Percentiles rank a stretch among this genome's conserved stretches.
Evolutionary conservation across 2,113 vertebrate species (phyloP).

Genomic region (Austrofundulus limnaeus): DNA sequence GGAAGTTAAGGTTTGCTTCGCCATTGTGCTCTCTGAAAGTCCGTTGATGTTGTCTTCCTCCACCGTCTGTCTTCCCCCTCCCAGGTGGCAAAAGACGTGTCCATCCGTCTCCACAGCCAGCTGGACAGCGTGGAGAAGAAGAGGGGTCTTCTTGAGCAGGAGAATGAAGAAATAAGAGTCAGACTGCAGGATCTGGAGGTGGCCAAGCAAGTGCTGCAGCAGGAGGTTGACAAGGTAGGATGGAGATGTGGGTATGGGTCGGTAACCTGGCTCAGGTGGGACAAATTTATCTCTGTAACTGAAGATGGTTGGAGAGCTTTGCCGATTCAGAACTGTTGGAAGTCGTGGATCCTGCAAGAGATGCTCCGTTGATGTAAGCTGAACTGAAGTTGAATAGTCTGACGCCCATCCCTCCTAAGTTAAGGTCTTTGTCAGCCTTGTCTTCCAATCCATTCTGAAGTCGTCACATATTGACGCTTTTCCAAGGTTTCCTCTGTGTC

Average conservation of each 20-base stretch:
- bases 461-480: too few relatives aligned
- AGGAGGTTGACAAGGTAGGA: constrained; percentile 93
- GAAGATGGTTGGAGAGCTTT: too few relatives aligned
- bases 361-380: too few relatives aligned
- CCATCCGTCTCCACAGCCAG: constrained; percentile 93
- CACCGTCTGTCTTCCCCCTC: not conserved
- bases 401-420: too few relatives aligned
- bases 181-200: constrained; percentile 91
- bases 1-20: not conserved
- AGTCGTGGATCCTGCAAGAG: too few relatives aligned
- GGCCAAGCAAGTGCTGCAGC: constrained; percentile 95
- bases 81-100: constrained; percentile 97
- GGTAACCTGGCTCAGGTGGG: not conserved
- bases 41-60: not conserved
- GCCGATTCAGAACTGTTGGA: too few relatives aligned
- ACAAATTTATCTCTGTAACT: too few relatives aligned
- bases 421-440: too few relatives aligned
- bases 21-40: too few relatives aligned
- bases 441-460: too few relatives aligned
- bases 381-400: too few relatives aligned
- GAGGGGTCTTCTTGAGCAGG: constrained; percentile 87
- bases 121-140: constrained; percentile 94
- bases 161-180: constrained; percentile 93
- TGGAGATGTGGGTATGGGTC: not conserved
- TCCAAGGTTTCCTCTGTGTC: too few relatives aligned